phyloP scores from a whole-genome alignment of 2,797 vertebrate species.

The Poecile montanus region DNA sequence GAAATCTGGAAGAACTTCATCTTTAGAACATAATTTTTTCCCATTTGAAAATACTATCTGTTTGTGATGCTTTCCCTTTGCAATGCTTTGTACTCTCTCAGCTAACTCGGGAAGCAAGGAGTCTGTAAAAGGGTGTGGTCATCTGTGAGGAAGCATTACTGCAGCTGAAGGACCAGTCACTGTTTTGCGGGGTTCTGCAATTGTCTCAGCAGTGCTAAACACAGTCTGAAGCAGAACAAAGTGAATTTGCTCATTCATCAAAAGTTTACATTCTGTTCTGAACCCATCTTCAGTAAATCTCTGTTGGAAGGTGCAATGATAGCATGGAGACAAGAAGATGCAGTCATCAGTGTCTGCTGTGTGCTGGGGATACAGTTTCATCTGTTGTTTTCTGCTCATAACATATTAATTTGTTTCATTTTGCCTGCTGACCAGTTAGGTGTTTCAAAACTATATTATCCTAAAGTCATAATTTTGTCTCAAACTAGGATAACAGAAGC shows the following conservation, averaged over 20 bases:
- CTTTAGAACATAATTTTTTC: not conserved
- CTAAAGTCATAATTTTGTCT: not conserved
- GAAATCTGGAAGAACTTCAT: not conserved
- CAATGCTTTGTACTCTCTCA: not conserved
- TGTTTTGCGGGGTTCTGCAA: not conserved
- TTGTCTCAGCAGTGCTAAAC: not conserved
- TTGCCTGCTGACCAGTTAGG: not conserved
- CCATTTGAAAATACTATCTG: not conserved
- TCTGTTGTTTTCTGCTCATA: not conserved
- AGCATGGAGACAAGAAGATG: not conserved
- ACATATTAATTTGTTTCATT: not conserved
- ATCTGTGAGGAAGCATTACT: not conserved
- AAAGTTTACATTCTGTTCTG: not conserved
- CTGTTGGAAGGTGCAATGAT: not conserved
- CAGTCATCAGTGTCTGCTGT: not conserved
- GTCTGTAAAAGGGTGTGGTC: not conserved
- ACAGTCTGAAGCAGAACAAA: not conserved
- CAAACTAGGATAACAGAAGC: conserved; percentile 91
- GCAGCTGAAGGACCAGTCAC: not conserved
- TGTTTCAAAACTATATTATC: not conserved
- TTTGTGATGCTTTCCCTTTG: not conserved
- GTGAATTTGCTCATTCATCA: not conserved
- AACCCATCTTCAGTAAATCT: not conserved
- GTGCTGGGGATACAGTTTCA: not conserved
- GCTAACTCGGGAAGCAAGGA: not conserved